Evolutionary conservation across 2,888 invertebrate genomes (phyloP).

Genomic region (Rosalia funebris): DNA sequence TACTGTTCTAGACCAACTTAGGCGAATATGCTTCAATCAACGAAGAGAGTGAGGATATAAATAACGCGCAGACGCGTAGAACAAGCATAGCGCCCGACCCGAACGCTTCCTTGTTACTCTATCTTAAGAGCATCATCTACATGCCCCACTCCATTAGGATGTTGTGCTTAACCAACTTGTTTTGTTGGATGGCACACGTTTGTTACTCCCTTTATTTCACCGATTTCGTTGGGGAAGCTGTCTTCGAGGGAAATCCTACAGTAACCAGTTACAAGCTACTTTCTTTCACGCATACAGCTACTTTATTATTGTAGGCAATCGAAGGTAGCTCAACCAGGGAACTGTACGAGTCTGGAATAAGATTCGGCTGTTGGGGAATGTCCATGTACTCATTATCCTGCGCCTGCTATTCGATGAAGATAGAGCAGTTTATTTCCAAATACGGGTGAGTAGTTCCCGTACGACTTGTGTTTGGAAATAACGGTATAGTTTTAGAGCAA

Average conservation of each 20-base stretch:
- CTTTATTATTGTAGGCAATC: slow-evolving; percentile 69
- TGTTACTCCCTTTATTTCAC: slow-evolving; percentile 97
- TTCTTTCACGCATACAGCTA: background rate
- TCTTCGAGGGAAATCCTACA: slow-evolving; percentile 87
- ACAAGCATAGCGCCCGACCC: slow-evolving; percentile 54
- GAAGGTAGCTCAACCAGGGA: slow-evolving; percentile 72
- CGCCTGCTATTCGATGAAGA: slow-evolving; percentile 88
- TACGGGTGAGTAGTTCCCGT: slow-evolving; percentile 70
- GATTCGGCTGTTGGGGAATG: slow-evolving; percentile 98
- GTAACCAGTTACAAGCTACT: slow-evolving; percentile 63
- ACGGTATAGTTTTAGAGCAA: slow-evolving; percentile 73
- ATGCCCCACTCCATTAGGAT: slow-evolving; percentile 90
- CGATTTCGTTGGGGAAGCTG: slow-evolving; percentile 93
- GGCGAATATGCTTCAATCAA: too few relatives aligned
- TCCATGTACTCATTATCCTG: slow-evolving; percentile 95
- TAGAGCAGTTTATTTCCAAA: slow-evolving; percentile 85
- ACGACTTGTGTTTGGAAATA: too few relatives aligned
- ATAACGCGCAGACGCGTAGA: too few relatives aligned
- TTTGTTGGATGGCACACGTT: slow-evolving; percentile 98
- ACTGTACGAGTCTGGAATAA: slow-evolving; percentile 89
- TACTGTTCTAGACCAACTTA: too few relatives aligned
- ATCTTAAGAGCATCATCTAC: slow-evolving; percentile 87
- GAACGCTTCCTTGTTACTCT: slow-evolving; percentile 75
- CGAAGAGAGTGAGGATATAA: too few relatives aligned
- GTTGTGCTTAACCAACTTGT: slow-evolving; percentile 91